Conservation (phyloP, 2,797 vertebrate genomes). For the Acipenser oxyrinchus region DNA sequence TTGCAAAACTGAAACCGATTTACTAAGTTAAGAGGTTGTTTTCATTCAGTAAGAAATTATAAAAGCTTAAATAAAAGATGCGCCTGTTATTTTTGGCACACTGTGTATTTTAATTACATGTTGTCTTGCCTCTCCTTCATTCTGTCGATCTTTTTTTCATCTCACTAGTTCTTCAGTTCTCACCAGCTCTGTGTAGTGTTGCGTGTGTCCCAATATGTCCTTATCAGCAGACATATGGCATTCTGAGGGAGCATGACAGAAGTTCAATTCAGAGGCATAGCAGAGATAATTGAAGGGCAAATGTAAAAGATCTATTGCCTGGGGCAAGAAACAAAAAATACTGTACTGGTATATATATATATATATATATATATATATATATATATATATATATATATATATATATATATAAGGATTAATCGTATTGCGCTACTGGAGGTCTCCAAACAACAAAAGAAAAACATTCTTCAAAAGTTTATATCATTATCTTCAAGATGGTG, state of each 20-base stretch:
- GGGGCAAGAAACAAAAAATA: not conserved
- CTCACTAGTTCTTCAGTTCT: not conserved
- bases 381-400: too few species aligned
- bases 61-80: not conserved
- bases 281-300: constrained; percentile 3
- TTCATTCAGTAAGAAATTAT: not conserved
- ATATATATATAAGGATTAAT: not conserved
- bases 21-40: too few species aligned
- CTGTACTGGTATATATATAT: not conserved
- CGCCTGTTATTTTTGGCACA: not conserved
- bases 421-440: too few species aligned
- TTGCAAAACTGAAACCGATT: too few species aligned
- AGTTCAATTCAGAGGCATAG: constrained; percentile 1
- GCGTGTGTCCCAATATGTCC: not conserved
- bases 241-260: constrained; percentile 7
- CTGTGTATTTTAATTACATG: not conserved
- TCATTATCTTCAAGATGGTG: too few species aligned
- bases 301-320: not conserved
- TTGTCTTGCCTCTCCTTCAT: not conserved
- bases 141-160: not conserved
- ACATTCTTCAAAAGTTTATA: too few species aligned
- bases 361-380: too few species aligned
- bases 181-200: not conserved
- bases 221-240: constrained; percentile 5
- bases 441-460: too few species aligned